Evolutionary conservation across 1,140 invertebrate species (phyloP).

Genomic region (Steinernema khuongi): DNA sequence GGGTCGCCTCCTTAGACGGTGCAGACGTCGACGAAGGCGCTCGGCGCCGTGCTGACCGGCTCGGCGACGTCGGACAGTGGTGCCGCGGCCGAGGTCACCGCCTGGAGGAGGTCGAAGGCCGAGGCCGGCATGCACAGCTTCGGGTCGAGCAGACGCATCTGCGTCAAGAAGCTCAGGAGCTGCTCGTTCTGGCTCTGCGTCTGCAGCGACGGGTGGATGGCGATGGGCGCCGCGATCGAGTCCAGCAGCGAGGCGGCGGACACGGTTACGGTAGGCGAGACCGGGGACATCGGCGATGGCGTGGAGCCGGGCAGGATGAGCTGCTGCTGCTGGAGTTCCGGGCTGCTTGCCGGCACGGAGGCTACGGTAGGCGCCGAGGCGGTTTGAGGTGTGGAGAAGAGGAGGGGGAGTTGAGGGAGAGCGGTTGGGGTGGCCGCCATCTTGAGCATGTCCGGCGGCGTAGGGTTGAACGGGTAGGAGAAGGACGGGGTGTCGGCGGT

Average conservation of each 20-base stretch:
- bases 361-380: background rate
- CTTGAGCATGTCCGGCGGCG: background rate
- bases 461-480: constrained; percentile 11
- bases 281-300: background rate
- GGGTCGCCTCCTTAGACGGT: background rate
- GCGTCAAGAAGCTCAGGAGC: background rate
- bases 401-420: background rate
- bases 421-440: background rate
- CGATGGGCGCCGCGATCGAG: constrained; percentile 7
- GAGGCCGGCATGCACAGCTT: constrained; percentile 4
- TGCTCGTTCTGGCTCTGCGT: background rate
- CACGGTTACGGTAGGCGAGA: background rate
- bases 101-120: background rate
- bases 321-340: too few relatives aligned
- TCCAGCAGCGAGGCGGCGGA: background rate
- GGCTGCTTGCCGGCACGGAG: too few relatives aligned
- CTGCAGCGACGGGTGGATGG: background rate
- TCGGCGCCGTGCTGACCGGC: background rate
- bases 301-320: background rate
- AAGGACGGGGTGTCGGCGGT: background rate
- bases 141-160: constrained; percentile 8
- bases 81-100: background rate
- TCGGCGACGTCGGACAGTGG: background rate
- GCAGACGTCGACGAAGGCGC: constrained; percentile 13
- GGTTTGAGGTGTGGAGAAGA: background rate